Base-by-base conservation (phyloP, 2,888 invertebrate species). In the Labia minor region DNA sequence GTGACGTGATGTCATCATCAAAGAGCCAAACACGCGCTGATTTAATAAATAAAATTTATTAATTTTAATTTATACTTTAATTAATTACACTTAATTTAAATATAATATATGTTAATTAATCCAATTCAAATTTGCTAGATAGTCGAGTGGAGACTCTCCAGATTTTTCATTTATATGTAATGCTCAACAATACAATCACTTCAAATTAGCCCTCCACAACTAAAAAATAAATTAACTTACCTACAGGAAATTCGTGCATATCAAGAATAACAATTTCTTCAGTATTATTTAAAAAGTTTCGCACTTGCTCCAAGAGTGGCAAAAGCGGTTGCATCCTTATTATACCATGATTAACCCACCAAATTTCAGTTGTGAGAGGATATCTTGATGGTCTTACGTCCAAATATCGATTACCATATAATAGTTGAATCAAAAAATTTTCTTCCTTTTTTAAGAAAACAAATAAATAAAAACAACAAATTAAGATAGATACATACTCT, bases 241-340 rank as follows among this genome's bases (percentile, higher is more conserved):
- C 83, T 16, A 81, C 77, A n/a, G 83, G 83, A 73, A 85, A 84
- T 71, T 81, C 81, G 72, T 85, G 85, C 16, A 85, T 73, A 68
- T 85, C 85, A 68, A 85, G 77, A 62, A 85, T 81, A 1, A 85
- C 78, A 69, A 85, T 82, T 74, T 85, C 85, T 70, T 82, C 79
- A 14, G 84, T 84, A 70, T 80, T 79, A 33, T 77, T 73, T 1
- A 85, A 77, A 73, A 85, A 86, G 8, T 75, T 75, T 72, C 78
- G 80, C 1, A 84, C 78, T 71, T 83, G 81, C 21, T 80, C 75
- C 1, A 84, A 74, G 0, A 83, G 75, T 26, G 77, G 77, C 65
- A 75, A 74, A 20, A 85, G 72, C 0, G 82, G 80, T 1, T 79
- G 77, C 21, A 82, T 77, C 18, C 77, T 76, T 1, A 81, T 77